phyloP scores from a whole-genome alignment of 2,797 vertebrate genomes.

The Salarias fasciatus region DNA sequence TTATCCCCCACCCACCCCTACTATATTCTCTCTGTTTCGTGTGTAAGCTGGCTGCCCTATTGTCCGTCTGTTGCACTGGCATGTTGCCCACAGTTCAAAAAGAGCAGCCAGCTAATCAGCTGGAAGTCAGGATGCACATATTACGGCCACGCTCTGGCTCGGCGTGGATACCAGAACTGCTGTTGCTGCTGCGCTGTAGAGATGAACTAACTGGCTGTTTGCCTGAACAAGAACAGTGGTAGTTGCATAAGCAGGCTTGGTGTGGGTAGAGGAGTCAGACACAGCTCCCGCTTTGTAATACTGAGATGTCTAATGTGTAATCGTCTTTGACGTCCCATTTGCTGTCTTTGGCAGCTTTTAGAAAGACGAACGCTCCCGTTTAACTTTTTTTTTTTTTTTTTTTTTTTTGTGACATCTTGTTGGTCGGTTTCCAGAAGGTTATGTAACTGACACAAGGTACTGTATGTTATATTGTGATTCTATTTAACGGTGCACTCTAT shows the following conservation, averaged over 20 bases:
- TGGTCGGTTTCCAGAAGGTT: conserved; percentile 28
- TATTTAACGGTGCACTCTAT: conserved; percentile 9
- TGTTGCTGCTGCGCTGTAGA: conserved; percentile 53
- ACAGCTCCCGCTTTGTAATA: conserved; percentile 54
- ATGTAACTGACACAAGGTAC: conserved; percentile 25
- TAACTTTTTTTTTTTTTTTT: conserved; percentile 13
- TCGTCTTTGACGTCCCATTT: conserved; percentile 58
- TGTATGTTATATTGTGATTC: conserved; percentile 10
- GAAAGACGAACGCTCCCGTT: conserved; percentile 40
- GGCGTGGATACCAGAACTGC: conserved; percentile 45
- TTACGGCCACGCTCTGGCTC: conserved; percentile 37
- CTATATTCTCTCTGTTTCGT: neutral
- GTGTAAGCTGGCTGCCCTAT: conserved; percentile 7
- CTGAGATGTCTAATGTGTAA: conserved; percentile 59
- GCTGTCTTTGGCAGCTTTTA: conserved; percentile 40
- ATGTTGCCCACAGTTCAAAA: conserved; percentile 36
- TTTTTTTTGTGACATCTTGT: conserved; percentile 12
- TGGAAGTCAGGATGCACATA: conserved; percentile 46
- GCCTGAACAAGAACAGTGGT: conserved; percentile 49
- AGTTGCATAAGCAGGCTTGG: conserved; percentile 60
- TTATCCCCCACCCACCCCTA: too few species aligned
- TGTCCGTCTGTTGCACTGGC: conserved; percentile 45
- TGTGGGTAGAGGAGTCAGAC: conserved; percentile 61
- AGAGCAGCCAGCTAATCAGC: conserved; percentile 49
- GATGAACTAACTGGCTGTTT: conserved; percentile 55